Conservation (phyloP, 35 echinoderm and acorn worm genomes). For the Patiria miniata region DNA sequence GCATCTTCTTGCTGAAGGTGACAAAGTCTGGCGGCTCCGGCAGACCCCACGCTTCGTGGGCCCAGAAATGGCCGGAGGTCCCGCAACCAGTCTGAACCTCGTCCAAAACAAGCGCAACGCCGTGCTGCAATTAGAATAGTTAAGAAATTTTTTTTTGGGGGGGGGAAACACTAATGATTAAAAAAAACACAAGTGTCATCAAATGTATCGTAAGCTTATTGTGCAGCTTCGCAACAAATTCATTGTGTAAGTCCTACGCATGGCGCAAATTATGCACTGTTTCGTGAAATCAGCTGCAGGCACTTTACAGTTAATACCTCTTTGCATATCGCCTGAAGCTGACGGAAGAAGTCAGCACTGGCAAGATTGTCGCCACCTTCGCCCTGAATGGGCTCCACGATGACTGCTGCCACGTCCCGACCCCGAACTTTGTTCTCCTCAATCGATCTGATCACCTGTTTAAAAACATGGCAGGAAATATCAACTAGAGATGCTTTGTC, state of each 20-base stretch:
- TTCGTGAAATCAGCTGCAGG: no score
- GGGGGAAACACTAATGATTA: neutral
- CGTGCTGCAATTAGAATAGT: conserved; percentile 39
- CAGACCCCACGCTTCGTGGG: conserved; percentile 75
- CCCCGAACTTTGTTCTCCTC: conserved; percentile 42
- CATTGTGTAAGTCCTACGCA: no score
- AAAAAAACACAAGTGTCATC: neutral
- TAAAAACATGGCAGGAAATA: neutral
- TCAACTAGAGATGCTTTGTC: no score
- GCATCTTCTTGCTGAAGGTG: conserved; percentile 87
- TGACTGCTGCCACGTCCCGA: conserved; percentile 64
- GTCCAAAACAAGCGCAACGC: conserved; percentile 77
- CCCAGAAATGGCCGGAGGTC: conserved; percentile 68
- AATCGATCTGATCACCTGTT: conserved; percentile 63
- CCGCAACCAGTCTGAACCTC: conserved; percentile 80
- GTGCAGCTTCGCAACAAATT: no score
- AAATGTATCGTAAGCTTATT: neutral
- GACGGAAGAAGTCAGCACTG: conserved; percentile 76
- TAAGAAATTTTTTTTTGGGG: neutral
- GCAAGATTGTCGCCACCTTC: conserved; percentile 94
- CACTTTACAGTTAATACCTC: conserved; percentile 52
- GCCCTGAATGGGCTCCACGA: conserved; percentile 88
- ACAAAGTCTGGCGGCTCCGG: conserved; percentile 78
- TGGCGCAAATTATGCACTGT: neutral
- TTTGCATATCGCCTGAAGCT: conserved; percentile 83